Evolutionary conservation across 2,797 vertebrate species (phyloP).

Genomic region (Orestias chungarensis): DNA sequence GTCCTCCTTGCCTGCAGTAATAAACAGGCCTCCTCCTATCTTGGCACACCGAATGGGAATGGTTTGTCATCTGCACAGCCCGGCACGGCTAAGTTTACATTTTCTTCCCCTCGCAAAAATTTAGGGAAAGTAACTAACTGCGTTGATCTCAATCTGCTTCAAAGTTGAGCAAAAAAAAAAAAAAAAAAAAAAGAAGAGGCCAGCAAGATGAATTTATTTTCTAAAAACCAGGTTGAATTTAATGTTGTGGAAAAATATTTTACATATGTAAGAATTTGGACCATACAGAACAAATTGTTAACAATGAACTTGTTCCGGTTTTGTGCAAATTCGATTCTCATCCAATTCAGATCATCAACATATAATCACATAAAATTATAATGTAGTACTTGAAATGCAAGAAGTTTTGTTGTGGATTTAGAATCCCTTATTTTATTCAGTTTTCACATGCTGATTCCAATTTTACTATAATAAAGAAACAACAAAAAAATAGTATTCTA

Average conservation of each 20-base stretch:
- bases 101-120: constrained; percentile 33
- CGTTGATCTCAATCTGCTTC: neutral
- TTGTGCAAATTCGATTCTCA: neutral
- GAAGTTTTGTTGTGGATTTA: neutral
- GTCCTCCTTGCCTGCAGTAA: constrained; percentile 5
- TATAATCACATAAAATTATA: neutral
- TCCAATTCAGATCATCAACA: neutral
- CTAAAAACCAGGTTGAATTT: neutral
- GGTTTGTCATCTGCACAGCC: constrained; percentile 42
- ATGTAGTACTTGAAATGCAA: neutral
- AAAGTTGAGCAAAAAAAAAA: neutral
- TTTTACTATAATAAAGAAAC: no score
- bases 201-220: constrained; percentile 14
- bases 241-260: neutral
- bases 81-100: constrained; percentile 41
- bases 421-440: no score
- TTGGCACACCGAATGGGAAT: constrained; percentile 47
- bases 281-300: neutral
- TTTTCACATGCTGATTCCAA: no score
- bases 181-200: constrained; percentile 5
- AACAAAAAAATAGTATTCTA: neutral
- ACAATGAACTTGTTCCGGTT: neutral
- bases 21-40: constrained; percentile 9
- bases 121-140: constrained; percentile 20
- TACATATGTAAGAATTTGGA: neutral